Conservation (phyloP, 2,113 vertebrate species). For the Aptenodytes forsteri region DNA sequence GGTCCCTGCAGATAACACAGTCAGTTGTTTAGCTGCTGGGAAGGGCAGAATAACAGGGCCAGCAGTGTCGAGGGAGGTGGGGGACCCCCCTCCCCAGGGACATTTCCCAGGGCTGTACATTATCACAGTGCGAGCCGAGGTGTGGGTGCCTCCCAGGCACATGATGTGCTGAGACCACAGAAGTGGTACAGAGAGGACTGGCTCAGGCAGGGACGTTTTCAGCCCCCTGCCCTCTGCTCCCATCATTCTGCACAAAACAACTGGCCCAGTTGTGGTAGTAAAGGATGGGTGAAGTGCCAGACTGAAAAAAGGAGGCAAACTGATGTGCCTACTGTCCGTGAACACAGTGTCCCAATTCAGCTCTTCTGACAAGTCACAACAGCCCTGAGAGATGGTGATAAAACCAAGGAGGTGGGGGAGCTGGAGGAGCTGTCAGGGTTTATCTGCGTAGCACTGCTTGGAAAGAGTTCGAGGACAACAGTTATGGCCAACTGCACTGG, state of each 20-base stretch:
- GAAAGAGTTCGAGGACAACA: background rate
- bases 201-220: background rate
- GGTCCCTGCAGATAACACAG: background rate
- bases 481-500: background rate
- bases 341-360: background rate
- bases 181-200: background rate
- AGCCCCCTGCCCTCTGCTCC: background rate
- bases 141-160: background rate
- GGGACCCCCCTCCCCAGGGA: background rate
- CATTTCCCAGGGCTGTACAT: background rate
- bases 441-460: background rate
- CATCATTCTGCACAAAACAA: background rate
- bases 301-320: background rate
- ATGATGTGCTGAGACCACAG: background rate
- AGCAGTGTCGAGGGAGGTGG: background rate
- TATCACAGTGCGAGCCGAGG: background rate
- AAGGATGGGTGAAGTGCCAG: background rate
- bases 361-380: background rate
- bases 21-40: background rate
- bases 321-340: too few species aligned
- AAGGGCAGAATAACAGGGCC: background rate
- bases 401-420: background rate
- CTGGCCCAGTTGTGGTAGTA: accelerated
- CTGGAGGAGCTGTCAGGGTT: background rate
- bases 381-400: background rate